Conservation (phyloP, 92 coral and sea anemone genomes). For the Siderastrea radians region DNA sequence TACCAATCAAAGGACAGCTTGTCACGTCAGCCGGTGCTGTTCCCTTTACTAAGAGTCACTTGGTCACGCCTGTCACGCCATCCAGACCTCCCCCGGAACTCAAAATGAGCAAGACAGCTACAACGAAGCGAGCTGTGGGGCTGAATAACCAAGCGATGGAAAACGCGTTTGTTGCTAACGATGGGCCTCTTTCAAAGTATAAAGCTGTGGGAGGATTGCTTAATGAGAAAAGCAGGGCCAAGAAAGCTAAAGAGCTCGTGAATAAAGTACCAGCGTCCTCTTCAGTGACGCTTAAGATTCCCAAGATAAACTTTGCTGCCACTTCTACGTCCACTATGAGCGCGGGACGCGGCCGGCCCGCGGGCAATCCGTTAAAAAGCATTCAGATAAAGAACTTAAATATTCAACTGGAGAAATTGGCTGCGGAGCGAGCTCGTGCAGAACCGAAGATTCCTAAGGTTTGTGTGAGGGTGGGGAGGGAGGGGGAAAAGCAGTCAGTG, state of each 20-base stretch:
- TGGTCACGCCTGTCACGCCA: slow-evolving; percentile 93
- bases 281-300: slow-evolving; percentile 79
- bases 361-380: slow-evolving; percentile 83
- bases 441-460: slow-evolving; percentile 92
- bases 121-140: slow-evolving; percentile 92
- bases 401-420: slow-evolving; percentile 81
- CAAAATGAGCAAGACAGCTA: slow-evolving; percentile 87
- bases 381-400: slow-evolving; percentile 81
- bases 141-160: slow-evolving; percentile 96
- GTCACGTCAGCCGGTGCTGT: slow-evolving; percentile 85
- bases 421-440: slow-evolving; percentile 71
- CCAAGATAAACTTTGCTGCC: slow-evolving; percentile 99
- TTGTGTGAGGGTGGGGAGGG: slow-evolving; percentile 7
- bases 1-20: slow-evolving; percentile 93
- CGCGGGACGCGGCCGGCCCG: slow-evolving; percentile 89
- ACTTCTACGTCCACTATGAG: slow-evolving; percentile 98
- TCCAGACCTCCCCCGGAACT: slow-evolving; percentile 91
- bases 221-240: slow-evolving; percentile 67
- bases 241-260: slow-evolving; percentile 67
- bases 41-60: slow-evolving; percentile 95
- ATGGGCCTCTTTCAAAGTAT: slow-evolving; percentile 85
- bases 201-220: slow-evolving; percentile 74
- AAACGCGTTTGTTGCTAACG: slow-evolving; percentile 86
- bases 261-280: slow-evolving; percentile 63
- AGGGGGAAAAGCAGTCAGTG: neutral